Evolutionary conservation across 2,113 vertebrate species (phyloP).

Genomic region (Tachycineta bicolor): DNA sequence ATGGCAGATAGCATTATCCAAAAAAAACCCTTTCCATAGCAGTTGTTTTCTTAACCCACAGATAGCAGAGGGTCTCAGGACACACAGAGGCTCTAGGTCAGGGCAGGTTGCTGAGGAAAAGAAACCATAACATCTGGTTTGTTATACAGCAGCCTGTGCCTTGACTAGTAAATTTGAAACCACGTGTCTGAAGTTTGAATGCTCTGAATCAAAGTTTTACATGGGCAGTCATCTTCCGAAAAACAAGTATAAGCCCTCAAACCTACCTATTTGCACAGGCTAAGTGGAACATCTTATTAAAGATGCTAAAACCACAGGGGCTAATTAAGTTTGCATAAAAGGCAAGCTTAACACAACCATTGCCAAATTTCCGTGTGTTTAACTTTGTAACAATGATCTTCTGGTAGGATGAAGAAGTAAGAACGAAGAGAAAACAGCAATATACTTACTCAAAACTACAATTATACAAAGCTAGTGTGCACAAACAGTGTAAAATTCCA

Average conservation of each 20-base stretch:
- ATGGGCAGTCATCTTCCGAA: not conserved
- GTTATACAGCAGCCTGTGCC: not conserved
- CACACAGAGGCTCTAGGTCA: not conserved
- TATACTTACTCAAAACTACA: not conserved
- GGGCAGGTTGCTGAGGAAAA: not conserved
- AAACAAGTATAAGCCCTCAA: not conserved
- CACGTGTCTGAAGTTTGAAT: not conserved
- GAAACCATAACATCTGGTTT: not conserved
- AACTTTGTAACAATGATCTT: not conserved
- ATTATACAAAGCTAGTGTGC: not conserved
- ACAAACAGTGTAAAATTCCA: not conserved
- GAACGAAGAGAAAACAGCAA: not conserved
- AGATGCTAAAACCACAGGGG: not conserved
- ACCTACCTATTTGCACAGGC: not conserved
- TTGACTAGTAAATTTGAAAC: not conserved
- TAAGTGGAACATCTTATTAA: not conserved
- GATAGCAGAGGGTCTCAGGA: not conserved
- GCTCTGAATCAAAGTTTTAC: not conserved
- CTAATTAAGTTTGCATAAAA: not conserved
- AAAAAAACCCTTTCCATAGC: not conserved
- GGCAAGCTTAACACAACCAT: not conserved
- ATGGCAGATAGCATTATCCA: not conserved
- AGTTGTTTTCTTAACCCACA: not conserved
- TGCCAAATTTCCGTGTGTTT: not conserved
- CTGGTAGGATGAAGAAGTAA: not conserved